Conservation (phyloP, 2,797 vertebrate genomes). For the Lacerta agilis region DNA sequence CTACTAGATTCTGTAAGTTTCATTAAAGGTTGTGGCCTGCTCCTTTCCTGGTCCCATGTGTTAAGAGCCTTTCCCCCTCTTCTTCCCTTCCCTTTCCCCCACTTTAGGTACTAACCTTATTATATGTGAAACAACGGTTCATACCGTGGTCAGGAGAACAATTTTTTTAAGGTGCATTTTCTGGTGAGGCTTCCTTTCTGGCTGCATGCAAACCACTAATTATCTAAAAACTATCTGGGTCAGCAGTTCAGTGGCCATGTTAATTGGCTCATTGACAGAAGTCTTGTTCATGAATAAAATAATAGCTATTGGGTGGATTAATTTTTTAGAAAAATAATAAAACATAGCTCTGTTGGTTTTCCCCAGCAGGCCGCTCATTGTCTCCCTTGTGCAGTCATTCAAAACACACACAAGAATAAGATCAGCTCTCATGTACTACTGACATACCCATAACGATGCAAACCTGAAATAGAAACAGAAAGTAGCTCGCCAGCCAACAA, state of each 20-base stretch:
- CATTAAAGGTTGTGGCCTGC: neutral
- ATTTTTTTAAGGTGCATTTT: neutral
- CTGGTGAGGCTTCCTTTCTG: neutral
- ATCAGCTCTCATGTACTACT: neutral
- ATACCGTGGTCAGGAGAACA: neutral
- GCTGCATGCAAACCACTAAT: constrained; percentile 22
- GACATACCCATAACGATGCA: constrained; percentile 38
- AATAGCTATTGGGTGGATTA: constrained; percentile 25
- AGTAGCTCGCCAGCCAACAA: neutral
- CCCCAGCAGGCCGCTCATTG: constrained; percentile 7
- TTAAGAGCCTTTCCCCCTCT: neutral
- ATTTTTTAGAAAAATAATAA: constrained; percentile 19
- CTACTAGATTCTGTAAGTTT: neutral
- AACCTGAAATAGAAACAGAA: constrained; percentile 13
- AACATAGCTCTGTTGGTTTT: neutral
- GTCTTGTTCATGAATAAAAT: constrained; percentile 26
- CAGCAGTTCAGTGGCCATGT: constrained; percentile 23
- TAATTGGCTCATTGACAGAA: constrained; percentile 36
- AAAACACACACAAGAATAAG: neutral
- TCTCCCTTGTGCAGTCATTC: neutral
- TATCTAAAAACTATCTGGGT: constrained; percentile 27
- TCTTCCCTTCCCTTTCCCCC: neutral
- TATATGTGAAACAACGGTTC: neutral
- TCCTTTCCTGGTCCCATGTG: neutral
- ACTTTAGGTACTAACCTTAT: neutral